Evolutionary conservation across 1,140 invertebrate genomes (phyloP), one percentile per base, ranked within the genome.

Genomic region (Drosophila grimshawi): DNA sequence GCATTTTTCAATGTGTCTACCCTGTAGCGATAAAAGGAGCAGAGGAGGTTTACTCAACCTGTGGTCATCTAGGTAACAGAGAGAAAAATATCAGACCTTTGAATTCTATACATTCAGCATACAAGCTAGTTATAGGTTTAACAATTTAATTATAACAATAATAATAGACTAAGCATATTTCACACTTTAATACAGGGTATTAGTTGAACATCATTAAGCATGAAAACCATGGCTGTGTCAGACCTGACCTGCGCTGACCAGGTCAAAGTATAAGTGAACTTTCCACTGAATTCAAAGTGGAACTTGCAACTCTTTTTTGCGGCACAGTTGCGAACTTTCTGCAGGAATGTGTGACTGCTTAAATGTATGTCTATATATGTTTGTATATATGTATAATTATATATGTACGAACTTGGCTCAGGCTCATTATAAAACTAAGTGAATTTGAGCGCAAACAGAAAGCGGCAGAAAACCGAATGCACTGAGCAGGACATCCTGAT

Each of bases 351-450:
- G 62, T 27, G 29, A 45, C n/a, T n/a, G 39, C 11, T 45, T 46
- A 39, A 45, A 35, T 43, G 11, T 30, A 35, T 11, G n/a, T 56
- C 1, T 19, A 19, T 19, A 19, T 19, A 19, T 19, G 19, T 19
- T 19, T 19, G 19, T 19, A 19, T 19, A 19, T 19, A 19, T 19
- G 19, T 19, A 19, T 19, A 19, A 0, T n/a, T n/a, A 19, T 19
- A 19, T 19, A 33, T 45, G 32, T 60, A 55, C 33, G 33, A 51
- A 59, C 8, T 32, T 37, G 29, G 30, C 43, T 55, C 27, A 55
- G 62, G 57, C 82, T 86, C 71, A 79, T 81, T 82, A 81, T 66
- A 72, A 61, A 56, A 33, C 43, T 56, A 68, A 68, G 57, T 62
- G 71, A 30, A 41, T 61, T 55, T 37, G 55, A 8, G 41, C 29